Percentiles rank a stretch among this genome's conserved stretches.
These are phyloP conservation scores for Catharus ustulatus DNA, from an alignment of 2,797 vertebrate genomes.

Conservation along the genomic window DNA sequence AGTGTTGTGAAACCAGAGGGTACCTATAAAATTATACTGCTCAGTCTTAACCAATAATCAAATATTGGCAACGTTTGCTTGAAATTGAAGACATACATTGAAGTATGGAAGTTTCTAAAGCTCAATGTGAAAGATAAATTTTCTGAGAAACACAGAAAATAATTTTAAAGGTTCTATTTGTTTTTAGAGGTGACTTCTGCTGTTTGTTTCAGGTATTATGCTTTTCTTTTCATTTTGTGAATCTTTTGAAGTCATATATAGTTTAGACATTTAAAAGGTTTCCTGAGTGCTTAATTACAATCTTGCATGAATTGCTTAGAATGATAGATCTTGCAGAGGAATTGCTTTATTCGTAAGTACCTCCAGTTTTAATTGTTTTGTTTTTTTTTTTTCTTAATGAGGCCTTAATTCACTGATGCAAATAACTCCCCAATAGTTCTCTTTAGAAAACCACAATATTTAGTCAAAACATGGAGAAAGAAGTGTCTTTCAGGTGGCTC, in stretches of 20 bases:
- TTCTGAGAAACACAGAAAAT: neutral
- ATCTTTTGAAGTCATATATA: neutral
- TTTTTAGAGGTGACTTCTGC: neutral
- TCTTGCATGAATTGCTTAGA: neutral
- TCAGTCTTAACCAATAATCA: neutral
- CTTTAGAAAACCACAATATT: neutral
- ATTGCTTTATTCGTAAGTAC: neutral
- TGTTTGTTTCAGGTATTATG: neutral
- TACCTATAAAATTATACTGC: neutral
- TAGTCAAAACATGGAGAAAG: neutral
- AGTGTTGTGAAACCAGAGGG: neutral
- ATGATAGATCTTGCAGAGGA: neutral
- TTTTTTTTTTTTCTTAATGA: neutral
- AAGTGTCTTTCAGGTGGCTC: neutral
- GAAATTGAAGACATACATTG: neutral
- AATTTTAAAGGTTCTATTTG: neutral
- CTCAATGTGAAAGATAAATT: neutral
- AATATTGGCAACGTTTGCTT: neutral
- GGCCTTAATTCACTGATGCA: neutral
- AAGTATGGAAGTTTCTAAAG: neutral
- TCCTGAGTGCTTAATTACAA: neutral
- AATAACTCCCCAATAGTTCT: neutral
- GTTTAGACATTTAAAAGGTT: neutral
- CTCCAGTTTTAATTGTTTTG: fast-evolving
- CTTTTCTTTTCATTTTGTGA: neutral